Evolutionary conservation across 2,797 vertebrate genomes (phyloP), one percentile per base, ranked within the genome.

Genomic region (Lagocephalus sceleratus): DNA sequence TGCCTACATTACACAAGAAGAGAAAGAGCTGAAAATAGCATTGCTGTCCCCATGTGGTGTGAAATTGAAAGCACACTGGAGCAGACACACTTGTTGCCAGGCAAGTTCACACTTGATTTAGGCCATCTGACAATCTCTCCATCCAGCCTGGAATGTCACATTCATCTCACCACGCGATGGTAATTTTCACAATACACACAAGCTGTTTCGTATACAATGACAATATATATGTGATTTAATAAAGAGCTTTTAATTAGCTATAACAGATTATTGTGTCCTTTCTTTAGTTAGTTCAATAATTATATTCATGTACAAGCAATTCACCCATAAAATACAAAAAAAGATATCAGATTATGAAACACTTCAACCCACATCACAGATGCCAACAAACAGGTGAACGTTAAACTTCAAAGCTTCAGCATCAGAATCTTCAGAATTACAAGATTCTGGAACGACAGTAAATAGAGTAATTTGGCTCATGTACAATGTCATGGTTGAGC

Each of bases 191-290:
- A 47, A 9, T 29, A 81, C 46, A 47, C 58, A n/a, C 65, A 75
- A 73, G 78, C 76, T 83, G 84, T 86, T 85, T 87, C 74, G 73
- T 79, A 82, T 77, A 82, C 81, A 72, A 82, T 69, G 76, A 89
- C 16, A 26, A 32, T 48, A 26, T 88, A 88, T 75, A 89, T 85
- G 87, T 89, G 87, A 86, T 85, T 90, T 90, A 90, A 90, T 90
- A 90, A 91, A 89, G 85, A 91, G 74, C 88, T 85, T 90, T 86
- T 89, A 91, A 90, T 91, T 87, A 88, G 82, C 82, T 87, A 88
- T 67, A 66, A 79, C 48, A 57, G 4, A 0, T 20, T 46, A 48
- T 29, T 60, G 51, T 46, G 47, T 50, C 12, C 42, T 7, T 20
- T 52, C 3, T 38, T 16, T 2, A 39, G 6, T 23, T 21, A 62